These are phyloP conservation scores for Psephotus haematonotus DNA, from an alignment of 2,113 vertebrate species.

Conservation along the genomic window DNA sequence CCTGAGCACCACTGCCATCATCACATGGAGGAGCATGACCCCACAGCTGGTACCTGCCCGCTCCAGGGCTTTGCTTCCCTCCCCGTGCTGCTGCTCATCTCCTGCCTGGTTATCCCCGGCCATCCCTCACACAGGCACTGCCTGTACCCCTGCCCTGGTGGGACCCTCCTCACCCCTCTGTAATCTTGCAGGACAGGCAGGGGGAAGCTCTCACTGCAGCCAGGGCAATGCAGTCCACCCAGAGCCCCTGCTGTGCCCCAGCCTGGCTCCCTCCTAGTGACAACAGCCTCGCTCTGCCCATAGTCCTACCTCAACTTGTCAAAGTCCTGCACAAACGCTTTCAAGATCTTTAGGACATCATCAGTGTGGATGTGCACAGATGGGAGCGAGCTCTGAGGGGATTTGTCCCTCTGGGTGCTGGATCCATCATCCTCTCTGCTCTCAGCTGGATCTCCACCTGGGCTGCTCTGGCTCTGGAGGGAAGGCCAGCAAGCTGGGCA, in stretches of 20 bases:
- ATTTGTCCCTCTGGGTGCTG: fast-evolving
- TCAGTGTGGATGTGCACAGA: background rate
- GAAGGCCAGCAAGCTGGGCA: background rate
- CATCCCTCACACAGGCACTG: background rate
- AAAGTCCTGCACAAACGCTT: background rate
- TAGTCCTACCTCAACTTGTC: background rate
- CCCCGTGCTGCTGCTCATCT: fast-evolving
- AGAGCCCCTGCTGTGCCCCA: fast-evolving
- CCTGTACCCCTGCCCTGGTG: background rate
- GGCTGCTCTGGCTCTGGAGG: background rate
- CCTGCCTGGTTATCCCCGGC: background rate
- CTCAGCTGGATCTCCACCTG: background rate
- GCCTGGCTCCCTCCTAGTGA: background rate
- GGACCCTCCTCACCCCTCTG: background rate
- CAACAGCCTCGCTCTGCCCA: background rate
- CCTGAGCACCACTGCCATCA: background rate
- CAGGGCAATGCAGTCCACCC: background rate
- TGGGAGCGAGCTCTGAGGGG: background rate
- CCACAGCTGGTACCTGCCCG: background rate
- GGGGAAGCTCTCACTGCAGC: background rate
- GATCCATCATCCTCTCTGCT: fast-evolving
- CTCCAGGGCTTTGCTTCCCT: background rate
- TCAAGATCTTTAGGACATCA: background rate
- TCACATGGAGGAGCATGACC: fast-evolving
- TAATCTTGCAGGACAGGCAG: background rate